A percentile compares a stretch with the other conserved stretches of the same genome.
phyloP scores from a whole-genome alignment of 2,113 vertebrate genomes.

The Myotis davidii region DNA sequence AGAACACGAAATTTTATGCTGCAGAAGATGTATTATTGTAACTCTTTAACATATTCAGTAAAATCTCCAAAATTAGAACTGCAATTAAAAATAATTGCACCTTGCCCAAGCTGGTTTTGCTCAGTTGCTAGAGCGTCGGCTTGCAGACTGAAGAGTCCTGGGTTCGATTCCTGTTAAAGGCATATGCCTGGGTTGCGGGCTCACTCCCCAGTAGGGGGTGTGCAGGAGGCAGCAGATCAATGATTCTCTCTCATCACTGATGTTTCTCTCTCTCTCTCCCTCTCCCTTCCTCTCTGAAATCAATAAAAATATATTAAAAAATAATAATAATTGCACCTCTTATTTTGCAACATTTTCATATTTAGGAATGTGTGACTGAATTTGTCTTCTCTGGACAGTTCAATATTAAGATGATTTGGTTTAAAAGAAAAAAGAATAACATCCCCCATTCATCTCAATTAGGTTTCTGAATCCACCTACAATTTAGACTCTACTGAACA shows the following conservation, averaged over 20 bases:
- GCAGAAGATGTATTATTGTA: not conserved
- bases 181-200: too few relatives aligned
- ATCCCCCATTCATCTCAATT: not conserved
- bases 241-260: too few relatives aligned
- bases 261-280: too few relatives aligned
- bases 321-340: not conserved
- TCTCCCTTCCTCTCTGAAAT: too few relatives aligned
- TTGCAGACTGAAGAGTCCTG: too few relatives aligned
- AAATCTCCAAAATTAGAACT: conserved; percentile 37
- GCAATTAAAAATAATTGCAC: not conserved
- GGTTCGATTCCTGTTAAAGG: too few relatives aligned
- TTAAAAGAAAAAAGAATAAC: not conserved
- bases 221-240: too few relatives aligned
- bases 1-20: not conserved
- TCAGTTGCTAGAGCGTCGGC: too few relatives aligned
- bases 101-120: too few relatives aligned
- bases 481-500: conserved; percentile 22
- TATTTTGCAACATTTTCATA: conserved; percentile 12
- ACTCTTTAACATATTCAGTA: not conserved
- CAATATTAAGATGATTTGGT: not conserved
- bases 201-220: too few relatives aligned
- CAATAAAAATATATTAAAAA: too few relatives aligned
- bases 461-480: not conserved
- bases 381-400: not conserved
- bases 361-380: not conserved